These are phyloP conservation scores for Erpornis zantholeuca DNA, from an alignment of 2,113 vertebrate species.

Conservation along the genomic window DNA sequence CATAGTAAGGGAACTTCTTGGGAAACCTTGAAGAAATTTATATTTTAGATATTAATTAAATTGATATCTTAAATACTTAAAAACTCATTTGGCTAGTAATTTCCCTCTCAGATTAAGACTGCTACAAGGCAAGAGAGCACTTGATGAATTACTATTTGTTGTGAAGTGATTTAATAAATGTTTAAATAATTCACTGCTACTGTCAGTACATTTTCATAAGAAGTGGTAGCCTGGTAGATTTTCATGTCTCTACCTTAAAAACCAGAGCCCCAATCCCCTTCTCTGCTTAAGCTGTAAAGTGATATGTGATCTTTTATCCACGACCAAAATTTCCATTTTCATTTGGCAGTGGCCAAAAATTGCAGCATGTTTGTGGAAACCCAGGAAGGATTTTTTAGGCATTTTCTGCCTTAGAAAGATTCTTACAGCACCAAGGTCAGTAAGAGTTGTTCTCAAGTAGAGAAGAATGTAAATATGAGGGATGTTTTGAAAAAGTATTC, in stretches of 20 bases:
- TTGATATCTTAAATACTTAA: conserved; percentile 3
- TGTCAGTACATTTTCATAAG: conserved; percentile 18
- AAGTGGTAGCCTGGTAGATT: neutral
- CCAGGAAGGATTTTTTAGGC: no score
- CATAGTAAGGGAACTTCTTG: neutral
- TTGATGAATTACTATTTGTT: conserved; percentile 68
- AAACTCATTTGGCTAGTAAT: conserved; percentile 16
- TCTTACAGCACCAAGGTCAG: no score
- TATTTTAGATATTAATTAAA: conserved; percentile 36
- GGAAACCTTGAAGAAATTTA: neutral
- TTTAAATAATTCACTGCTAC: conserved; percentile 63
- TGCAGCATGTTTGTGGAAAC: no score
- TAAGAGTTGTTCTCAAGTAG: no score
- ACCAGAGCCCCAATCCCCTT: neutral
- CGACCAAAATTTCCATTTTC: neutral
- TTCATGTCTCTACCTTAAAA: neutral
- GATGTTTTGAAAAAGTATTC: no score
- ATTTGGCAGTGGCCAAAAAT: neutral
- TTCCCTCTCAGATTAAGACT: conserved; percentile 38
- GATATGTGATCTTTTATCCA: neutral
- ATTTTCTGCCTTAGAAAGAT: no score
- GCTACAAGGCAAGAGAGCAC: conserved; percentile 47
- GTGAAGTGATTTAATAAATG: conserved; percentile 72
- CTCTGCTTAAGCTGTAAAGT: neutral
- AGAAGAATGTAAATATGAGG: no score